These are phyloP conservation scores for Pungitius pungitius DNA, from an alignment of 2,113 vertebrate species.

Conservation along the genomic window DNA sequence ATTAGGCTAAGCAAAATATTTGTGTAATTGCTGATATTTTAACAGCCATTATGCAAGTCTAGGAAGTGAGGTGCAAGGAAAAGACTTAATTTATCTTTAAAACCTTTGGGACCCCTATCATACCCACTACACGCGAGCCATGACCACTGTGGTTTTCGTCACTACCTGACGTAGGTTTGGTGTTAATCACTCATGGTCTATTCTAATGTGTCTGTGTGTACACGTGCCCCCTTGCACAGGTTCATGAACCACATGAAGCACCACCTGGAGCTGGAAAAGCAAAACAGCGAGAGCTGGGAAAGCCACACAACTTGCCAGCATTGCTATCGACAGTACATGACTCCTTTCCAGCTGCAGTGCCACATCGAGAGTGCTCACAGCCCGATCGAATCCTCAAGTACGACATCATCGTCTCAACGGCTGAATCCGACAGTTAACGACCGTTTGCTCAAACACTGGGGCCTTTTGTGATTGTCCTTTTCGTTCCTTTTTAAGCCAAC, in stretches of 20 bases:
- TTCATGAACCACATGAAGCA: conserved; percentile 99
- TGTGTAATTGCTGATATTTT: conserved; percentile 83
- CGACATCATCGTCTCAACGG: neutral
- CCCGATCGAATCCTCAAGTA: conserved; percentile 93
- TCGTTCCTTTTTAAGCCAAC: conserved; percentile 81
- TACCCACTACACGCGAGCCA: conserved; percentile 56
- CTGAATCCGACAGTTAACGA: neutral
- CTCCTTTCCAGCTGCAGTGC: conserved; percentile 97
- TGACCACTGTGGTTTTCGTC: conserved; percentile 9
- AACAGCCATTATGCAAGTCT: conserved; percentile 82
- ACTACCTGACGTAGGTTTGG: conserved; percentile 29
- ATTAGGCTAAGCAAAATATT: conserved; percentile 77
- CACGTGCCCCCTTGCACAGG: conserved; percentile 72
- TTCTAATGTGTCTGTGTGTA: conserved; percentile 4
- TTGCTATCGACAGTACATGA: conserved; percentile 96
- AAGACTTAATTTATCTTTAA: conserved; percentile 79
- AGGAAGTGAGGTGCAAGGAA: conserved; percentile 72
- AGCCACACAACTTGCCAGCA: conserved; percentile 98
- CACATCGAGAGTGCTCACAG: conserved; percentile 98
- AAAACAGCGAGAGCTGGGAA: conserved; percentile 98
- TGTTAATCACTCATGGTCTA: conserved; percentile 33
- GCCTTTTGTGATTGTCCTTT: conserved; percentile 17
- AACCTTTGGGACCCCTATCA: conserved; percentile 55
- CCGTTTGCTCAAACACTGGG: neutral
- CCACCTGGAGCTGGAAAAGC: conserved; percentile 97